Evolutionary conservation across 2,888 invertebrate genomes (phyloP), one percentile per base, ranked within the genome.

Genomic region (Agrochola lychnidis): DNA sequence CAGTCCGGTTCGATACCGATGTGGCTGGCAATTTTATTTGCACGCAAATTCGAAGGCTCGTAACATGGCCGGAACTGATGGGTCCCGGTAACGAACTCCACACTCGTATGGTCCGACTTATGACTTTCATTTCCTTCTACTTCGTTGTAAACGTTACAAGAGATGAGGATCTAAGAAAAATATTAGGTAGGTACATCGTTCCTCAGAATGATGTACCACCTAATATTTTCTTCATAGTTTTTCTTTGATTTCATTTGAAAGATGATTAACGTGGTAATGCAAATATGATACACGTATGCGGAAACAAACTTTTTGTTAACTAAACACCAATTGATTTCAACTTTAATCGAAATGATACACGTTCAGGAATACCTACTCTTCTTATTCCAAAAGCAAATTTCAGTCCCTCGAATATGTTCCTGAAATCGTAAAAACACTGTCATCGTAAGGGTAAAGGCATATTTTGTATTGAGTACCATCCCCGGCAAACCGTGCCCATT

Each of bases 21-120:
- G 91, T 90, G 90, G 89, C 89, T 84, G 88, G 90, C 92, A 90
- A 92, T 94, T 94, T 95, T 94, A 94, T 94, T 94, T 93, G 92
- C 93, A 94, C 92, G 94, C 95, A 95, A 94, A 94, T 95, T 94
- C 94, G 92, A 92, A 92, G 90, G 91, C 90, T 93, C 93, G 94
- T 94, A 94, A 94, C 92, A 88, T 85, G 89, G 86, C 89, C 90
- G 91, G 89, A 91, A 90, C 90, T 91, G 92, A 93, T 93, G 92
- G 93, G 89, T 85, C 89, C 83, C 86, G 77, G 93, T 94, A 93
- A 94, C 92, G 92, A 93, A 94, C 91, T 92, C 91, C 85, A 87
- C 87, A 88, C 88, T 87, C 82, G 84, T 89, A 89, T 88, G 90
- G 88, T 88, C 87, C 90, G 90, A 93, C 93, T 93, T 94, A 95